Percentiles rank a stretch among this genome's conserved stretches.
Evolutionary conservation across 2,797 vertebrate genomes (phyloP).

Genomic region (Crypturellus tataupa): DNA sequence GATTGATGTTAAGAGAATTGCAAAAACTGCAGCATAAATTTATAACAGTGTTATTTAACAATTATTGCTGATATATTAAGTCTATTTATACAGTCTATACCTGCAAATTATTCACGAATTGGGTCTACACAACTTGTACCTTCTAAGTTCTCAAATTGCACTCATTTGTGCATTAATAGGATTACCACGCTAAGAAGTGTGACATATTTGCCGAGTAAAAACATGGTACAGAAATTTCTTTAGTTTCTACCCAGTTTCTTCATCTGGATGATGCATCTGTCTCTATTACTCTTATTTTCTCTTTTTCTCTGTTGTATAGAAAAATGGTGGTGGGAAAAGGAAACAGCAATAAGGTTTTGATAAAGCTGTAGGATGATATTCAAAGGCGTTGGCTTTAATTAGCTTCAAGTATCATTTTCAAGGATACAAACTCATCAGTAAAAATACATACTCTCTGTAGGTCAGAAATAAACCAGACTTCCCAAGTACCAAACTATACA

Average conservation of each 20-base stretch:
- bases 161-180: background rate
- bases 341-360: background rate
- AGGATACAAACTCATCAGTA: background rate
- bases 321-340: background rate
- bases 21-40: background rate
- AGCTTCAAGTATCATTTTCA: background rate
- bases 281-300: background rate
- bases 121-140: background rate
- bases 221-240: rapidly evolving
- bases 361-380: background rate
- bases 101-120: background rate
- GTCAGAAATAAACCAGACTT: background rate
- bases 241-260: background rate
- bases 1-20: background rate
- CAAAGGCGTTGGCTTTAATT: background rate
- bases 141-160: background rate
- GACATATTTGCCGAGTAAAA: background rate
- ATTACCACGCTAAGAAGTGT: background rate
- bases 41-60: background rate
- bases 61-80: background rate
- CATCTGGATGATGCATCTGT: background rate
- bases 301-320: background rate
- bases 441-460: background rate
- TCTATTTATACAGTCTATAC: background rate
- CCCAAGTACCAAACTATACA: background rate